Evolutionary conservation across 2,113 vertebrate genomes (phyloP).

Genomic region (Hemicordylus capensis): DNA sequence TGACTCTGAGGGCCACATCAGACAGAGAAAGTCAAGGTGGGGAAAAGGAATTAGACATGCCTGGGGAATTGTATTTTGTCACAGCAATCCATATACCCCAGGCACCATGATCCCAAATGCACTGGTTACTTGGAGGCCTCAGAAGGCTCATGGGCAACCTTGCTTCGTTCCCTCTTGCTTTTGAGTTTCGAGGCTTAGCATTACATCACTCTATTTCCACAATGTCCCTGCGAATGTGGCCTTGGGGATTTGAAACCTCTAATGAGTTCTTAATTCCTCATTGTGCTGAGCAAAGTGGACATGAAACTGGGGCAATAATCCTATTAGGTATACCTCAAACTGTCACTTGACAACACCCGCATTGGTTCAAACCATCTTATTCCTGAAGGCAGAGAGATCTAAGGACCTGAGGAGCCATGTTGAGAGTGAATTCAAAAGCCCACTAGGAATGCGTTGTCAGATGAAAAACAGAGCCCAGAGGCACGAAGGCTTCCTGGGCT

Average conservation of each 20-base stretch:
- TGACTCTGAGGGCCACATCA: not conserved
- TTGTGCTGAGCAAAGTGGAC: constrained; percentile 7
- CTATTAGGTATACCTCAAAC: not conserved
- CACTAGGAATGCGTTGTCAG: not conserved
- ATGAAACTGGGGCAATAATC: not conserved
- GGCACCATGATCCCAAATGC: not conserved
- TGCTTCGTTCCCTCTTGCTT: not conserved
- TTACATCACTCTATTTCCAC: not conserved
- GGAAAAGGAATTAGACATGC: not conserved
- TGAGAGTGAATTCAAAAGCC: not conserved
- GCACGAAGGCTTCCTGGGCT: not conserved
- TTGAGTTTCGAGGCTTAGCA: not conserved
- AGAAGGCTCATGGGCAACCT: not conserved
- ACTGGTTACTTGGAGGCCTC: too few relatives aligned
- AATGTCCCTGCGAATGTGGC: not conserved
- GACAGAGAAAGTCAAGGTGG: not conserved
- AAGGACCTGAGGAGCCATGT: too few relatives aligned
- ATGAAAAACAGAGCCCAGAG: not conserved
- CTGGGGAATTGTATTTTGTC: not conserved
- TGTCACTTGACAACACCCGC: not conserved
- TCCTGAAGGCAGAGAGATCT: not conserved
- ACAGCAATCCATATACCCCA: not conserved
- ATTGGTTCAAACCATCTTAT: too few relatives aligned
- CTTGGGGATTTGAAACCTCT: not conserved
- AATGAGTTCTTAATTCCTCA: not conserved